A percentile compares a stretch with the other conserved stretches of the same genome.
Conservation (phyloP, 2,888 invertebrate species). For the Anoncus sp. region DNA sequence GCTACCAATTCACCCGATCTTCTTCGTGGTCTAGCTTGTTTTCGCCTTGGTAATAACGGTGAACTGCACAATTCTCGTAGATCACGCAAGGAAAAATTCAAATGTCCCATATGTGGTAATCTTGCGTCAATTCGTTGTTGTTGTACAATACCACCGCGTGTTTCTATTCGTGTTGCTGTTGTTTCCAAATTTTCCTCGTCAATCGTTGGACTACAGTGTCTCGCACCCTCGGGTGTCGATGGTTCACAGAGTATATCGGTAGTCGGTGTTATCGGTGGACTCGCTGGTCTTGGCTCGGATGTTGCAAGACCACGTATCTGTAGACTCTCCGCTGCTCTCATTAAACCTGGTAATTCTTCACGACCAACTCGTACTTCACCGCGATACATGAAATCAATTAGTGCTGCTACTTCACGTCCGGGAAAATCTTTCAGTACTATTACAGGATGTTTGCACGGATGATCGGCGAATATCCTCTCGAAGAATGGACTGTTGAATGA, state of each 20-base stretch:
- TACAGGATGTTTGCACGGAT: conserved; percentile 97
- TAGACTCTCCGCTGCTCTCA: conserved; percentile 94
- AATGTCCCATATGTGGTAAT: conserved; percentile 82
- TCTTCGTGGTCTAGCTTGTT: conserved; percentile 93
- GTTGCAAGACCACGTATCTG: conserved; percentile 92
- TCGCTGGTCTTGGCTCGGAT: conserved; percentile 84
- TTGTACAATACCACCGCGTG: conserved; percentile 49
- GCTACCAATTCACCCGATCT: conserved; percentile 91
- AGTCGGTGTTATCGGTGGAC: conserved; percentile 83
- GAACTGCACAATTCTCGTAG: conserved; percentile 87
- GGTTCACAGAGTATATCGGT: conserved; percentile 84
- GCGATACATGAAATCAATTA: conserved; percentile 97
- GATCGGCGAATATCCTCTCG: conserved; percentile 94
- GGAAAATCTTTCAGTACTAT: conserved; percentile 96
- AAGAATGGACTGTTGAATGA: conserved; percentile 92
- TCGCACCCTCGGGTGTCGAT: conserved; percentile 84
- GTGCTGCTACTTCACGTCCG: conserved; percentile 94
- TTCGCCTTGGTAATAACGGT: conserved; percentile 91
- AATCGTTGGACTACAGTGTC: conserved; percentile 74
- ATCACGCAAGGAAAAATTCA: conserved; percentile 77
- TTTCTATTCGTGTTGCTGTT: conserved; percentile 80
- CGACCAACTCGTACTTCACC: conserved; percentile 96
- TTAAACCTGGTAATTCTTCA: conserved; percentile 92
- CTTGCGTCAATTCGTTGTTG: too few species aligned
- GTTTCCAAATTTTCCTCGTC: conserved; percentile 76